Evolutionary conservation across 2,888 invertebrate genomes (phyloP), one percentile per base, ranked within the genome.

Genomic region (Nemotelus nigrinus): DNA sequence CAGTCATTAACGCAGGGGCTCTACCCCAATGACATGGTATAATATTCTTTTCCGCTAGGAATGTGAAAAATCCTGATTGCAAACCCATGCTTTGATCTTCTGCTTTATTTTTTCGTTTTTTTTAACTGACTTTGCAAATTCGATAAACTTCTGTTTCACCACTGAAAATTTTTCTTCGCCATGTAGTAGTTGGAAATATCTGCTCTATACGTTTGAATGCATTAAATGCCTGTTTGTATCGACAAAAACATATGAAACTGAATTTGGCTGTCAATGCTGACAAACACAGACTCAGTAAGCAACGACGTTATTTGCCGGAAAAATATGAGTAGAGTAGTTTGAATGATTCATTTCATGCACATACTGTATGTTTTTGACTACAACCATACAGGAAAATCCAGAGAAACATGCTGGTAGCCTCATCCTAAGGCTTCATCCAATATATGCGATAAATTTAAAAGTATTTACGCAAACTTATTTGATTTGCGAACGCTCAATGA

Each of bases 21-120:
- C 67, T 44, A 39, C 76, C 76, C 76, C 76, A 76, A 76, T 58
- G 57, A 10, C 55, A 58, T 67, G 76, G 76, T 53, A 76, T 67
- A 3, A 76, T 58, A 57, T 76, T 67, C 7, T 76, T 67, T 57
- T 68, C 47, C 53, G 76, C 76, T 48, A 76, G 41, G 10, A 76
- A 47, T 67, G 76, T 48, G 55, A 76, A 76, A 41, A 76, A 57
- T 76, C 76, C 76, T 5, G 72, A 74, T n/a, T n/a, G 2, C 8
- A 67, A 58, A 44, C 47, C 76, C 76, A 76, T 76, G 45, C 8
- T 76, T 44, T 55, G 48, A 48, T 45, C 53, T 48, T 50, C 41
- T 2, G 39, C 10, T 39, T 6, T 39, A n/a, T 58, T 75, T 74
- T 74, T 74, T 74, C 10, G 10, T n/a, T 72, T 58, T 72, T 57